Evolutionary conservation across 1,140 invertebrate genomes (phyloP).

Genomic region (Dolichoris vasculosae): DNA sequence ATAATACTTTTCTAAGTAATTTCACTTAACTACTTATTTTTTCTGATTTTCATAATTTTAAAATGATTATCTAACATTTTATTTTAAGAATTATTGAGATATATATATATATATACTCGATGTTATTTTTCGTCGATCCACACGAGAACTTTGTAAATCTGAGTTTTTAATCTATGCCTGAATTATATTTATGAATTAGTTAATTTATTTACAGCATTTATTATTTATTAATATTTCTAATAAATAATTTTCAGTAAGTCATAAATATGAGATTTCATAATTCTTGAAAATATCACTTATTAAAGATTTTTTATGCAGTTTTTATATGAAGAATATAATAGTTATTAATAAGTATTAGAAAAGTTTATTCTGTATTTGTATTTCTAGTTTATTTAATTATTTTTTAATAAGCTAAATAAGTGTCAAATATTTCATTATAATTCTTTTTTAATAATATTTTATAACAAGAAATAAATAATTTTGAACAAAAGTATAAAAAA

Average conservation of each 20-base stretch:
- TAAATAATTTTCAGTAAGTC: too few species aligned
- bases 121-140: conserved; percentile 16
- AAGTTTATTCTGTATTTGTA: neutral
- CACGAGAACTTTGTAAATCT: conserved; percentile 1
- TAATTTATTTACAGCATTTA: neutral
- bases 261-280: too few species aligned
- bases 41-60: conserved; percentile 28
- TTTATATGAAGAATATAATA: too few species aligned
- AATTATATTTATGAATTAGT: neutral
- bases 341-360: neutral
- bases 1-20: neutral
- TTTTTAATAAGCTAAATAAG: too few species aligned
- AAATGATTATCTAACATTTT: conserved; percentile 60
- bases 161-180: neutral
- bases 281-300: too few species aligned
- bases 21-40: neutral
- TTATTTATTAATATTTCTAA: neutral
- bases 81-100: conserved; percentile 39
- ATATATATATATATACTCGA: conserved; percentile 37
- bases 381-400: neutral
- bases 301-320: too few species aligned
- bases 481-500: too few species aligned
- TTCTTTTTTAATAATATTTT: too few species aligned
- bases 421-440: too few species aligned
- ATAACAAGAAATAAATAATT: too few species aligned